Conservation (phyloP, 2,113 vertebrate species). For the Lathamus discolor region DNA sequence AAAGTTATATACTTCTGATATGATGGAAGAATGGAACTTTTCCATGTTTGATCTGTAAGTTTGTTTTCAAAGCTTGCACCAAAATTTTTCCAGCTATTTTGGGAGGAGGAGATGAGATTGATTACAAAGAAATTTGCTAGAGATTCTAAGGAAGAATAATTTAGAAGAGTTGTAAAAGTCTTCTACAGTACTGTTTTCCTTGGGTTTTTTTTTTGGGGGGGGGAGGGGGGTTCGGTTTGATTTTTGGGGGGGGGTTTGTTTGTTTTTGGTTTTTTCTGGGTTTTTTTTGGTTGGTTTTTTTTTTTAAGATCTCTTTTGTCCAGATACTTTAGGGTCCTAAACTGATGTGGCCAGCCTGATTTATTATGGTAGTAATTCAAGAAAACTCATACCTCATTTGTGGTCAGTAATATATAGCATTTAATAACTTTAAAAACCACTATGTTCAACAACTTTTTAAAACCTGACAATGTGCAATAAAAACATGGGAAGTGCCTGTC, state of each 20-base stretch:
- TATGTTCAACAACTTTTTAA: neutral
- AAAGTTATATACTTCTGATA: neutral
- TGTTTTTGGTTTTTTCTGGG: neutral
- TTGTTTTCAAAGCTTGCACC: neutral
- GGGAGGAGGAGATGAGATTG: neutral
- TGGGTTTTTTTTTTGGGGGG: neutral
- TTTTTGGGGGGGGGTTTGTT: neutral
- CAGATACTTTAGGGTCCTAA: neutral
- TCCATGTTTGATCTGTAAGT: neutral
- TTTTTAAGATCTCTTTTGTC: neutral
- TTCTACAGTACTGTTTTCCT: neutral
- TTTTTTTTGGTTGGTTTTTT: neutral
- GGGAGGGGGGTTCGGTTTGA: too few species aligned
- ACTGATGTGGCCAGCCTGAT: neutral
- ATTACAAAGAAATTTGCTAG: neutral
- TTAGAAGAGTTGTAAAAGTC: neutral
- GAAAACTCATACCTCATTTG: neutral
- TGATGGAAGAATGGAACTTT: neutral
- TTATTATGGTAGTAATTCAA: neutral
- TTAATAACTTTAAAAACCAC: neutral
- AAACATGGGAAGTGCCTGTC: neutral
- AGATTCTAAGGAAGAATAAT: neutral
- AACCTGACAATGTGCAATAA: neutral
- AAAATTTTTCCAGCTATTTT: neutral
- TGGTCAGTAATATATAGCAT: neutral